Evolutionary conservation across 2,113 vertebrate genomes (phyloP).

Genomic region (Saguinus midas): DNA sequence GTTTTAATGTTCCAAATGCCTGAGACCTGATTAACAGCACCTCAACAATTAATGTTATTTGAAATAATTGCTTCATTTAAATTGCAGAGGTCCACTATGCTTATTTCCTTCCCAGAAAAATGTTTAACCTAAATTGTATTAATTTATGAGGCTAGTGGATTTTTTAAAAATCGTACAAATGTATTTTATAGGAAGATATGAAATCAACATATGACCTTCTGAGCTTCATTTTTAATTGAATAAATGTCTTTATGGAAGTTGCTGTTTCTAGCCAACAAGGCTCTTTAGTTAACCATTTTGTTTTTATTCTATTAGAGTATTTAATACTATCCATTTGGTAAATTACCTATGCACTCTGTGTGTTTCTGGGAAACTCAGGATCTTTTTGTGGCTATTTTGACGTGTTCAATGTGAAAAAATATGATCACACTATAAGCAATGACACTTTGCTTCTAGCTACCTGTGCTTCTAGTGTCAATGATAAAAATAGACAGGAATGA

Average conservation of each 20-base stretch:
- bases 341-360: background rate
- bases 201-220: conserved; percentile 41
- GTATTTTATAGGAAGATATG: conserved; percentile 44
- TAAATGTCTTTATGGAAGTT: conserved; percentile 55
- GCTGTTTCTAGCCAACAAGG: conserved; percentile 32
- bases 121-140: conserved; percentile 12
- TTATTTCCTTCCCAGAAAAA: conserved; percentile 17
- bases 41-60: background rate
- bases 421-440: background rate
- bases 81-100: background rate
- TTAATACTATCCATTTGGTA: conserved; percentile 47
- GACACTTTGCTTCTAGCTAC: background rate
- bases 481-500: conserved; percentile 31
- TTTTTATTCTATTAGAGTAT: conserved; percentile 19
- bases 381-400: background rate
- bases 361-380: conserved; percentile 51
- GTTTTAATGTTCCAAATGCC: background rate
- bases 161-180: background rate
- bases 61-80: background rate
- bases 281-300: conserved; percentile 48
- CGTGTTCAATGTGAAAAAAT: conserved; percentile 32
- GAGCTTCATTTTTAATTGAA: conserved; percentile 63
- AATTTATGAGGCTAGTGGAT: conserved; percentile 20
- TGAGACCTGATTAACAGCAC: background rate
- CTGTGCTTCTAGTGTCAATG: background rate